Conservation (phyloP, 1,140 invertebrate species). For the Drosophila sucinea region DNA sequence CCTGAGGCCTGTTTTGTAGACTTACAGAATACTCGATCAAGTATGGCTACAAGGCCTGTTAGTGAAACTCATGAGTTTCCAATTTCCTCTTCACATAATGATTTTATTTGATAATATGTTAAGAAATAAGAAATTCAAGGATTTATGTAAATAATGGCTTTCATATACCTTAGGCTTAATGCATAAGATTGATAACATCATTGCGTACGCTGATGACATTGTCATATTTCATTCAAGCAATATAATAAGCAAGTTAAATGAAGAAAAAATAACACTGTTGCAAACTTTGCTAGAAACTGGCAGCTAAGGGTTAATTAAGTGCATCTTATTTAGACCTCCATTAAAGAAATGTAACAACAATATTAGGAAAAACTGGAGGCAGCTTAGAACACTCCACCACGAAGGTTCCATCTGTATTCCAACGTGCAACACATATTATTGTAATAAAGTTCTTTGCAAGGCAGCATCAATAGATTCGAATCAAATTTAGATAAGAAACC, state of each 20-base stretch:
- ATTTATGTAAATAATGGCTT: background rate
- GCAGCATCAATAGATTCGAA: too few species aligned
- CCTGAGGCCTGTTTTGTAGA: slow-evolving; percentile 3
- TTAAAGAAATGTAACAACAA: too few species aligned
- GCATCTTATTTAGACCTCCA: too few species aligned
- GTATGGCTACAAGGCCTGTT: background rate
- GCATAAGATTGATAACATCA: background rate
- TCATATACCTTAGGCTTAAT: background rate
- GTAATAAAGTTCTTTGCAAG: too few species aligned
- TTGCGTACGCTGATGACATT: background rate
- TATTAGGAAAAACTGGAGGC: too few species aligned
- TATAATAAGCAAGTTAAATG: background rate
- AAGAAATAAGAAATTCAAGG: background rate
- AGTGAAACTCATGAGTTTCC: background rate
- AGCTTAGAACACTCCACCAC: too few species aligned
- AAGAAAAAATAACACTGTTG: too few species aligned
- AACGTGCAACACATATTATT: too few species aligned
- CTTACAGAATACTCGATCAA: background rate
- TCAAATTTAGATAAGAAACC: too few species aligned
- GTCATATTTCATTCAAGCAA: background rate
- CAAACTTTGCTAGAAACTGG: too few species aligned
- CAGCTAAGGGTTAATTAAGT: too few species aligned
- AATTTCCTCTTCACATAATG: background rate
- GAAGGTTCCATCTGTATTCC: too few species aligned
- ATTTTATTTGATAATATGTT: background rate